Conservation (phyloP, 37 sponge, comb jelly and placozoan species). For the Diacarnus erythraeanus region DNA sequence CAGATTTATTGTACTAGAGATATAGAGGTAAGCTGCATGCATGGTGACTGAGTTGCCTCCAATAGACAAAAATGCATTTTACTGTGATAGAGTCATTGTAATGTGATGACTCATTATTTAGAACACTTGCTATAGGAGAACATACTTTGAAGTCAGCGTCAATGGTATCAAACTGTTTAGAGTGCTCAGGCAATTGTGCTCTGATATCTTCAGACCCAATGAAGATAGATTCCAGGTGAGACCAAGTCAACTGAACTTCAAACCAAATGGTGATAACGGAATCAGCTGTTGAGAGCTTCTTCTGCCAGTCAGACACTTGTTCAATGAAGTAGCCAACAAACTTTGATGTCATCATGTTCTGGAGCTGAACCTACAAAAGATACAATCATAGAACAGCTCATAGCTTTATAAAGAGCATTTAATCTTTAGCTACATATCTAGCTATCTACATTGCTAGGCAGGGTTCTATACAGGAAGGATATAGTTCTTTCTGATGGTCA, state of each 20-base stretch:
- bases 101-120: background rate
- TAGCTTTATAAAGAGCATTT: too few relatives aligned
- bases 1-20: too few relatives aligned
- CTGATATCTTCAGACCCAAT: conserved; percentile 99
- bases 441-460: too few relatives aligned
- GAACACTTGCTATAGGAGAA: background rate
- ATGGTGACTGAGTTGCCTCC: too few relatives aligned
- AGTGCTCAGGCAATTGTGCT: conserved; percentile 93
- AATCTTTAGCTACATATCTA: too few relatives aligned
- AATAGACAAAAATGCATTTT: too few relatives aligned
- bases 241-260: conserved; percentile 99
- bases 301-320: conserved; percentile 96
- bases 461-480: too few relatives aligned
- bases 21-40: too few relatives aligned
- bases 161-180: conserved; percentile 95
- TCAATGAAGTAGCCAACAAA: conserved; percentile 97
- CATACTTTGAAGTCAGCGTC: conserved; percentile 91
- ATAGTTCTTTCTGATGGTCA: too few relatives aligned
- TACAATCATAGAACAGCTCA: too few relatives aligned
- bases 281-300: conserved; percentile 94
- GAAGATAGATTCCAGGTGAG: conserved; percentile 98
- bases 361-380: conserved; percentile 95
- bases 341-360: conserved; percentile 98
- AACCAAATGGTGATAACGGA: conserved; percentile 97
- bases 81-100: background rate